phyloP scores from a whole-genome alignment of 2,888 invertebrate genomes.

The Xestia xanthographa region DNA sequence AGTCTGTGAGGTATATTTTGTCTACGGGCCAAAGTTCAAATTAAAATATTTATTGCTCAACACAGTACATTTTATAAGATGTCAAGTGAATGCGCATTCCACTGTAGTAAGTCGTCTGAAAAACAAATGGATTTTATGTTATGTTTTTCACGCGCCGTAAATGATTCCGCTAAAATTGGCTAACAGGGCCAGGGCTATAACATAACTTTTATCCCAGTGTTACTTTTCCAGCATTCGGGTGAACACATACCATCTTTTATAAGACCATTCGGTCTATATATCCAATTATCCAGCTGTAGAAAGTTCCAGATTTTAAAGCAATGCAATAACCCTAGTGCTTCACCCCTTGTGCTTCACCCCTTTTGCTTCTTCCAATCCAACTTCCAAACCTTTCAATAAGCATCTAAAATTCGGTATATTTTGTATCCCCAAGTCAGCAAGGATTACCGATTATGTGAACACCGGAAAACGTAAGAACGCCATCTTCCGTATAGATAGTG shows the following conservation, averaged over 20 bases:
- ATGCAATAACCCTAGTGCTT: not conserved
- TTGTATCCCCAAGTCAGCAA: conserved; percentile 43
- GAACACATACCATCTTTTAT: not conserved
- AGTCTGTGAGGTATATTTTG: no score
- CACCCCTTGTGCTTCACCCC: not conserved
- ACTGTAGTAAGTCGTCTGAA: no score
- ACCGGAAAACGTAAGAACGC: conserved; percentile 28
- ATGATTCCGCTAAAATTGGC: no score
- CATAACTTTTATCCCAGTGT: not conserved
- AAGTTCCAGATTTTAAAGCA: not conserved
- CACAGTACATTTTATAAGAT: no score
- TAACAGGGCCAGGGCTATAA: no score
- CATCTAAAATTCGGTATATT: conserved; percentile 20
- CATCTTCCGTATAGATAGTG: conserved; percentile 36
- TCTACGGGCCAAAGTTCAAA: no score
- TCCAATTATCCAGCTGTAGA: no score
- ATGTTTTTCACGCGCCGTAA: no score
- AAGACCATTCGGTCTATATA: not conserved
- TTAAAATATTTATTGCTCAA: no score
- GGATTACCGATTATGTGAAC: conserved; percentile 44
- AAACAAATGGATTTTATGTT: no score
- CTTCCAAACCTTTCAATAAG: conserved; percentile 24
- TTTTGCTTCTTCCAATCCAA: not conserved
- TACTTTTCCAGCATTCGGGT: not conserved
- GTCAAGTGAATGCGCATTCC: no score